phyloP scores from a whole-genome alignment of 2,113 vertebrate genomes.

The Talpa occidentalis region DNA sequence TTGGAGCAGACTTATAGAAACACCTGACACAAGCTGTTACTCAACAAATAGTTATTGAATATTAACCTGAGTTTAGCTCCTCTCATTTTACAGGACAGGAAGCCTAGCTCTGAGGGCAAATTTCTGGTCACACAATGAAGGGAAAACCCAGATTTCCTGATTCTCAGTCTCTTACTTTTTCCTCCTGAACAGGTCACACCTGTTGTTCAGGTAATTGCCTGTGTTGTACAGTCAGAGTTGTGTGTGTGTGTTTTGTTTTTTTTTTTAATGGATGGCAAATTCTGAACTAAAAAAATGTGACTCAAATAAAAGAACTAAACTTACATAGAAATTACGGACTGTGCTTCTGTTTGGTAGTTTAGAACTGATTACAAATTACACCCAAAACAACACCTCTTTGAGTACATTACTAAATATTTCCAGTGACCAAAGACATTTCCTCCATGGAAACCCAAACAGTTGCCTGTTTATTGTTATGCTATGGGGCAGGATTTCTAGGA shows the following conservation, averaged over 20 bases:
- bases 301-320: conserved; percentile 10
- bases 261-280: background rate
- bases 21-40: background rate
- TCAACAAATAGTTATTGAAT: background rate
- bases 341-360: background rate
- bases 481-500: conserved; percentile 48
- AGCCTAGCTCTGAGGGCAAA: background rate
- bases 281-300: conserved; percentile 43
- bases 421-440: background rate
- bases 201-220: background rate
- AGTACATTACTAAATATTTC: conserved; percentile 5
- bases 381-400: conserved; percentile 51
- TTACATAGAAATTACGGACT: conserved; percentile 63
- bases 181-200: background rate
- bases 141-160: background rate
- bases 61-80: background rate
- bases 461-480: conserved; percentile 24
- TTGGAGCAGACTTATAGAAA: background rate
- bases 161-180: background rate
- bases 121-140: background rate
- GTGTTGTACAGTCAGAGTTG: background rate
- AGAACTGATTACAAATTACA: conserved; percentile 64
- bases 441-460: conserved; percentile 6
- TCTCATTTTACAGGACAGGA: background rate
- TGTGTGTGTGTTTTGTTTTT: background rate